Evolutionary conservation across 2,888 invertebrate genomes (phyloP).

Genomic region (Oscheius sp.): DNA sequence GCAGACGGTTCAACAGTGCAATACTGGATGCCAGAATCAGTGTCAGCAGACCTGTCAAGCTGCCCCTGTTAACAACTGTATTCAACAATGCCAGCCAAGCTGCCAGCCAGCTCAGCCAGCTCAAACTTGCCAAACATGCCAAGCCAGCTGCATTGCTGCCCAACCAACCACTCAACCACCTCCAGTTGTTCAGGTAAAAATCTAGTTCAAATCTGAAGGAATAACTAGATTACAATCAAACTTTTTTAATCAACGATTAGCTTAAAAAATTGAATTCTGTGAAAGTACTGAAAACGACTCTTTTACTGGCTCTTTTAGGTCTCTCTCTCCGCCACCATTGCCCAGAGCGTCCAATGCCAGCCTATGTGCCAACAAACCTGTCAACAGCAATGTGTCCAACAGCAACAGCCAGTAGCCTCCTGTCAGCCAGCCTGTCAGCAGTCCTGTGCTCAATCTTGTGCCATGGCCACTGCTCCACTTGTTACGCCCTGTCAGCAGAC

Average conservation of each 20-base stretch:
- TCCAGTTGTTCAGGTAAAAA: slow-evolving; percentile 26
- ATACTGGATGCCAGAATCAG: slow-evolving; percentile 32
- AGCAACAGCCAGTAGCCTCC: slow-evolving; percentile 46
- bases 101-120: slow-evolving; percentile 26
- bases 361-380: slow-evolving; percentile 52
- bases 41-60: slow-evolving; percentile 26
- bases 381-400: slow-evolving; percentile 48
- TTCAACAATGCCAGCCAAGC: slow-evolving; percentile 38
- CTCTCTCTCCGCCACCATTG: slow-evolving; percentile 43
- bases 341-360: slow-evolving; percentile 45
- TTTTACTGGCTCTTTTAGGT: slow-evolving; percentile 31
- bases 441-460: slow-evolving; percentile 40
- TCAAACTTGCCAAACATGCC: slow-evolving; percentile 35
- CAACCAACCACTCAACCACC: slow-evolving; percentile 21
- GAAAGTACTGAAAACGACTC: too few relatives aligned
- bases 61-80: slow-evolving; percentile 33
- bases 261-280: too few relatives aligned
- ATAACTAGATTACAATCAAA: too few relatives aligned
- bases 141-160: slow-evolving; percentile 33
- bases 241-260: too few relatives aligned
- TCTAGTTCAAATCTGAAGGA: background rate
- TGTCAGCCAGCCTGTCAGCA: slow-evolving; percentile 49
- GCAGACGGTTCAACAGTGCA: slow-evolving; percentile 37
- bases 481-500: slow-evolving; percentile 36
- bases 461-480: slow-evolving; percentile 34